Evolutionary conservation across 1,140 invertebrate species (phyloP).

Genomic region (Eumaeus atala): DNA sequence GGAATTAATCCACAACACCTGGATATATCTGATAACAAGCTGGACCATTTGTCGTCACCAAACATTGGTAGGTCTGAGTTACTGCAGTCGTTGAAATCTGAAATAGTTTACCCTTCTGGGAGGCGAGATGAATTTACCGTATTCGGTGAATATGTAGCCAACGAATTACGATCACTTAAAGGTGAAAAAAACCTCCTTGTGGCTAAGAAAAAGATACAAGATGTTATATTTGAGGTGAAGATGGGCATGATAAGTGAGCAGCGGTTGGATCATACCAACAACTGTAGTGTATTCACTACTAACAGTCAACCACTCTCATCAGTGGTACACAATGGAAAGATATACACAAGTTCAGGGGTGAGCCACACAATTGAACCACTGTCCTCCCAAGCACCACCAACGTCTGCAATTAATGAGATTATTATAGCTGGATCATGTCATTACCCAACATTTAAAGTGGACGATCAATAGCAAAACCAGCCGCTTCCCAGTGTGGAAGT

Average conservation of each 20-base stretch:
- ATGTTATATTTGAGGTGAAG: conserved; percentile 69
- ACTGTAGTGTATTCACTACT: conserved; percentile 45
- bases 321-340: conserved; percentile 43
- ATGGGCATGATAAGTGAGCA: conserved; percentile 60
- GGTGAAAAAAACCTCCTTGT: conserved; percentile 61
- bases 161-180: conserved; percentile 59
- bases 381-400: conserved; percentile 45
- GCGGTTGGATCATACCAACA: conserved; percentile 34
- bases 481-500: conserved; percentile 62
- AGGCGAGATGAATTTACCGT: conserved; percentile 62
- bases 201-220: conserved; percentile 65
- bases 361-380: conserved; percentile 48
- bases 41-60: conserved; percentile 41
- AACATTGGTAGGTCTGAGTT: conserved; percentile 50
- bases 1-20: conserved; percentile 26
- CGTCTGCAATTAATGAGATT: conserved; percentile 56
- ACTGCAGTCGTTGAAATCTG: conserved; percentile 38
- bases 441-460: conserved; percentile 64
- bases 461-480: conserved; percentile 60
- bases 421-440: conserved; percentile 57
- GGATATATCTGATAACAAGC: conserved; percentile 39
- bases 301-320: conserved; percentile 35
- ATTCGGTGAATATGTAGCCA: conserved; percentile 64
- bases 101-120: conserved; percentile 32
- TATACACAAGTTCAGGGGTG: conserved; percentile 50